These are phyloP conservation scores for Mallotus villosus DNA, from an alignment of 2,797 vertebrate species.

Conservation along the genomic window DNA sequence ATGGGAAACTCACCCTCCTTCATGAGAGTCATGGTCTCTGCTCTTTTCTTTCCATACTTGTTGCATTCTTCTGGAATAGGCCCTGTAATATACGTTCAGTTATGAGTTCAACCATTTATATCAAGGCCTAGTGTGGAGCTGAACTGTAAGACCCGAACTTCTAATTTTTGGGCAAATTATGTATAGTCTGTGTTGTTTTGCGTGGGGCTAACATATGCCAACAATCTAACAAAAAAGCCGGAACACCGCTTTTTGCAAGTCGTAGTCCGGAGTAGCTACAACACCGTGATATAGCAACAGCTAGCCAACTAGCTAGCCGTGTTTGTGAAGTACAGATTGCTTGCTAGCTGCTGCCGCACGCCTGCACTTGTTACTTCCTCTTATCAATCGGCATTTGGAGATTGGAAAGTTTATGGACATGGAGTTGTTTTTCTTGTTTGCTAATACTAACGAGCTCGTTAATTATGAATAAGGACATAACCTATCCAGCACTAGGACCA, in stretches of 20 bases:
- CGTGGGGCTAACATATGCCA: too few relatives aligned
- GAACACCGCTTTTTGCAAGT: too few relatives aligned
- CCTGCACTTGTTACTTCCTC: neutral
- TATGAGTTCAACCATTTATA: neutral
- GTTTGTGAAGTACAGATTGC: neutral
- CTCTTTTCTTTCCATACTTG: conserved; percentile 71
- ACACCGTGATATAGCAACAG: neutral
- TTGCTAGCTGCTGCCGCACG: neutral
- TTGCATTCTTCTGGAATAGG: conserved; percentile 74
- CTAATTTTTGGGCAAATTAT: neutral
- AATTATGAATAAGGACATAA: conserved; percentile 28
- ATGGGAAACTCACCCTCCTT: conserved; percentile 80
- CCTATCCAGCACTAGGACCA: conserved; percentile 83
- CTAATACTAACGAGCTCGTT: conserved; percentile 11
- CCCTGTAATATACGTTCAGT: conserved; percentile 51
- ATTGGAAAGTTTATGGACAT: conserved; percentile 2
- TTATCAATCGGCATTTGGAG: neutral
- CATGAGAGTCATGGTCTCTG: conserved; percentile 85
- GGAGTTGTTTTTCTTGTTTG: conserved; percentile 31
- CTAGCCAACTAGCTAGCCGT: neutral
- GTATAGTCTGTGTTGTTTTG: too few relatives aligned
- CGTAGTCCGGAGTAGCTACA: too few relatives aligned
- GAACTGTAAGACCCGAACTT: neutral
- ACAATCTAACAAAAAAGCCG: too few relatives aligned
- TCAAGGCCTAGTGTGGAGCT: neutral